phyloP scores from a whole-genome alignment of 2,888 invertebrate genomes.

The Aplocera efformata region DNA sequence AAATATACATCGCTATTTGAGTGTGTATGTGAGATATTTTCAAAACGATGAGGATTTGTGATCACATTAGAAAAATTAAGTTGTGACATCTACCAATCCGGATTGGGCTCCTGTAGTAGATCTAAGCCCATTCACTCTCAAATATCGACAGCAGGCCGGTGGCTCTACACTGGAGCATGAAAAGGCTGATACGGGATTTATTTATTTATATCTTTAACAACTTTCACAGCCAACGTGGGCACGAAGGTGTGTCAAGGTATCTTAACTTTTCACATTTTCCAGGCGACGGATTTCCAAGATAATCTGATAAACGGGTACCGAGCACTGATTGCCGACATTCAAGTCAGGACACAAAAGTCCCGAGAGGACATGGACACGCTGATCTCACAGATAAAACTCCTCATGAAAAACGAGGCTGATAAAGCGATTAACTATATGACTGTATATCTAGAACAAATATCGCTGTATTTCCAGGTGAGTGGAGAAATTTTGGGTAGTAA shows the following conservation, averaged over 20 bases:
- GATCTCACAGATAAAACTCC: slow-evolving; percentile 70
- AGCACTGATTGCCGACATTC: slow-evolving; percentile 70
- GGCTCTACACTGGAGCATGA: too few relatives aligned
- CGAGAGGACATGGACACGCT: slow-evolving; percentile 74
- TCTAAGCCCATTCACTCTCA: too few relatives aligned
- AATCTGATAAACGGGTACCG: slow-evolving; percentile 74
- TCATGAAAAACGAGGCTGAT: slow-evolving; percentile 76
- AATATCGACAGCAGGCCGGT: too few relatives aligned
- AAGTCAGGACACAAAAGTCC: slow-evolving; percentile 69
- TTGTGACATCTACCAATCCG: too few relatives aligned
- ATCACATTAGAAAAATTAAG: too few relatives aligned
- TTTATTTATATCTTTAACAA: too few relatives aligned
- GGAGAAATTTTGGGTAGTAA: too few relatives aligned
- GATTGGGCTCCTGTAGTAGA: too few relatives aligned
- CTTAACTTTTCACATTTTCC: slow-evolving; percentile 30
- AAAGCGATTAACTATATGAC: slow-evolving; percentile 77
- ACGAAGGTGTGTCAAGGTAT: not conserved
- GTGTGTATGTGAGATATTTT: too few relatives aligned
- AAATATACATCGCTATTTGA: too few relatives aligned
- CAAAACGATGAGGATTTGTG: too few relatives aligned
- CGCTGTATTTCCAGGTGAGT: slow-evolving; percentile 68
- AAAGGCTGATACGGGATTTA: too few relatives aligned
- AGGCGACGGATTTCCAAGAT: slow-evolving; percentile 74
- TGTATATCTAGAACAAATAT: slow-evolving; percentile 72
- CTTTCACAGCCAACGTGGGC: not conserved